phyloP scores from a whole-genome alignment of 2,113 vertebrate species.

The Lophochroa leadbeateri region DNA sequence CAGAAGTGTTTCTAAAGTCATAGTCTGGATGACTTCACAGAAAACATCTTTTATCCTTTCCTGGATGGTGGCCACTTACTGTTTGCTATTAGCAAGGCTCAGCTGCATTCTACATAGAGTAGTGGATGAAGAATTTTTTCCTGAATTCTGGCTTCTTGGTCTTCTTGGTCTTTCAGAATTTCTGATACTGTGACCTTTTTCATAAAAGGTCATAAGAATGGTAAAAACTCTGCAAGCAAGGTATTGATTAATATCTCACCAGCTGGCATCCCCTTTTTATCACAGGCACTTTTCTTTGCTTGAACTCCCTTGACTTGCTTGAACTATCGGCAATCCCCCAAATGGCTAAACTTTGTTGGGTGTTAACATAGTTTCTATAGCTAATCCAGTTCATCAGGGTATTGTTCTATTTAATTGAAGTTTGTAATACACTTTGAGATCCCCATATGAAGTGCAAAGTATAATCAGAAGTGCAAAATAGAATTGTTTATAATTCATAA shows the following conservation, averaged over 20 bases:
- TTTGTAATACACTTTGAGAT: slow-evolving; percentile 40
- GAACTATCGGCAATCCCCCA: neutral
- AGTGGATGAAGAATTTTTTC: neutral
- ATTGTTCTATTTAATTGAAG: slow-evolving; percentile 53
- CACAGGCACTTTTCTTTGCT: neutral
- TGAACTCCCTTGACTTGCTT: neutral
- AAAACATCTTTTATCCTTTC: neutral
- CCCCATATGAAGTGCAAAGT: neutral
- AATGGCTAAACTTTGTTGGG: neutral
- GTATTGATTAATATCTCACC: neutral
- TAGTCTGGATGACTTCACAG: neutral
- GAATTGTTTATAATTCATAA: slow-evolving; percentile 67
- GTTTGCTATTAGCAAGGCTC: slow-evolving; percentile 15
- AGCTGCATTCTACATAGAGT: neutral
- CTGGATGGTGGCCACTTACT: neutral
- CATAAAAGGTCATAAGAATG: neutral
- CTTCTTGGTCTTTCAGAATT: neutral
- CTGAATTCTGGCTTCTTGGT: neutral
- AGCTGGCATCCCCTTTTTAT: neutral
- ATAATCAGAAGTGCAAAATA: slow-evolving; percentile 22
- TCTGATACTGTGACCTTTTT: neutral
- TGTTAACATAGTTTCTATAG: neutral
- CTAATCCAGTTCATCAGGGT: slow-evolving; percentile 11
- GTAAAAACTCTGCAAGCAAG: neutral
- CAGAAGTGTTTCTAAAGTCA: neutral